These are phyloP conservation scores for Acrobasis suavella DNA, from an alignment of 2,888 invertebrate species.

Conservation along the genomic window DNA sequence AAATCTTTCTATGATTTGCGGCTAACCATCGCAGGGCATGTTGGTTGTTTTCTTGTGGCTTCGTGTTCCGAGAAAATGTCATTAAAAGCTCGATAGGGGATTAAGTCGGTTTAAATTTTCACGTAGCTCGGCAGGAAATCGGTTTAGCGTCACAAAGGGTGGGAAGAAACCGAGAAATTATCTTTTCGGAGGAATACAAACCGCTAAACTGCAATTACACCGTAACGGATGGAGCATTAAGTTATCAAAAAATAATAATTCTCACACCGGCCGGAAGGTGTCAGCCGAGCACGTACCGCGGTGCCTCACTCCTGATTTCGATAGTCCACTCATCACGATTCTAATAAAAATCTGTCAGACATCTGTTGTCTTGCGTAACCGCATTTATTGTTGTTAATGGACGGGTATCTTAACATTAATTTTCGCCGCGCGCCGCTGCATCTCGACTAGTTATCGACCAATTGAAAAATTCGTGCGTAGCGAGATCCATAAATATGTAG, in stretches of 20 bases:
- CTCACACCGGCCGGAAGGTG: constrained; percentile 80
- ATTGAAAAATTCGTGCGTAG: constrained; percentile 25
- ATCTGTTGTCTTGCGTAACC: constrained; percentile 76
- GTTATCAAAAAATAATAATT: constrained; percentile 77
- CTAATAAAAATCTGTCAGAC: constrained; percentile 73
- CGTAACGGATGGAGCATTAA: constrained; percentile 76
- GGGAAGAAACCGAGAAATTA: constrained; percentile 79
- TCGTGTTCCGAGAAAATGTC: constrained; percentile 73
- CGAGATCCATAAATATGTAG: constrained; percentile 22
- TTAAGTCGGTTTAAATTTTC: constrained; percentile 77
- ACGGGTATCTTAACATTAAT: constrained; percentile 65
- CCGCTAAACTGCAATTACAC: constrained; percentile 80
- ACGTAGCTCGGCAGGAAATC: constrained; percentile 79
- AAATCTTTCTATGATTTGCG: constrained; percentile 82
- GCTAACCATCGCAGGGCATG: constrained; percentile 68
- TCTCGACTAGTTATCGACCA: constrained; percentile 37
- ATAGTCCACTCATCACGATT: constrained; percentile 68
- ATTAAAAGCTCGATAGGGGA: constrained; percentile 79
- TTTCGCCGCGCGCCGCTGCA: constrained; percentile 47
- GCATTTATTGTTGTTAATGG: constrained; percentile 76
- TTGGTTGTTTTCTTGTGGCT: constrained; percentile 74
- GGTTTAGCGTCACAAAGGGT: constrained; percentile 76
- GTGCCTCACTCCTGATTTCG: constrained; percentile 68
- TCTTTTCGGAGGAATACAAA: constrained; percentile 72
- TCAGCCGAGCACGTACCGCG: constrained; percentile 66